Conservation (phyloP, 2,888 invertebrate species). For the Cylindroiulus punctatus region DNA sequence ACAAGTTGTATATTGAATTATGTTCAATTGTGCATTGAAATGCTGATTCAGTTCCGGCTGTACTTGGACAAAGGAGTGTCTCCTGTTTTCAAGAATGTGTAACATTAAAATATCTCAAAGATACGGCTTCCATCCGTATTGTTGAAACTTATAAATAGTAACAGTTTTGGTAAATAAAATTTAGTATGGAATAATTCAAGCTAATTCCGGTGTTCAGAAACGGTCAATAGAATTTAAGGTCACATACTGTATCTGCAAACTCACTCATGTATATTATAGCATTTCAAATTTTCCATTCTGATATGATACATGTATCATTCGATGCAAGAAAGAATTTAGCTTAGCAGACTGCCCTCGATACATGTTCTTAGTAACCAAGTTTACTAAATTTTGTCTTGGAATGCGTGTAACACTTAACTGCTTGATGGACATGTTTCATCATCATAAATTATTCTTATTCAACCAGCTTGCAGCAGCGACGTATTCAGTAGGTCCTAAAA, state of each 20-base stretch:
- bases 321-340: too few species aligned
- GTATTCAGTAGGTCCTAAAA: background rate
- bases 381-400: background rate
- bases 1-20: background rate
- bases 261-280: too few species aligned
- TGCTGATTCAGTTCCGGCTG: conserved; percentile 1
- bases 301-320: too few species aligned
- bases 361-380: background rate
- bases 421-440: background rate
- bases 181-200: background rate
- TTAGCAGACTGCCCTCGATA: background rate
- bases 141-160: background rate
- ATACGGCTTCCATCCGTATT: background rate
- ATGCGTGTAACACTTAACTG: background rate
- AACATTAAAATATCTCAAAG: background rate
- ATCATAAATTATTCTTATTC: background rate
- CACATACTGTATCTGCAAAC: too few species aligned
- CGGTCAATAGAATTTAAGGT: too few species aligned
- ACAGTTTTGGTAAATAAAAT: background rate
- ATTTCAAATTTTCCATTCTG: too few species aligned
- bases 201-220: background rate
- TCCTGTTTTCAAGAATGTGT: background rate
- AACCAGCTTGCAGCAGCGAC: background rate
- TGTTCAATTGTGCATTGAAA: background rate
- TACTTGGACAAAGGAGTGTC: background rate